Evolutionary conservation across 2,113 vertebrate genomes (phyloP), one percentile per base, ranked within the genome.

Genomic region (Actinemys pallida): DNA sequence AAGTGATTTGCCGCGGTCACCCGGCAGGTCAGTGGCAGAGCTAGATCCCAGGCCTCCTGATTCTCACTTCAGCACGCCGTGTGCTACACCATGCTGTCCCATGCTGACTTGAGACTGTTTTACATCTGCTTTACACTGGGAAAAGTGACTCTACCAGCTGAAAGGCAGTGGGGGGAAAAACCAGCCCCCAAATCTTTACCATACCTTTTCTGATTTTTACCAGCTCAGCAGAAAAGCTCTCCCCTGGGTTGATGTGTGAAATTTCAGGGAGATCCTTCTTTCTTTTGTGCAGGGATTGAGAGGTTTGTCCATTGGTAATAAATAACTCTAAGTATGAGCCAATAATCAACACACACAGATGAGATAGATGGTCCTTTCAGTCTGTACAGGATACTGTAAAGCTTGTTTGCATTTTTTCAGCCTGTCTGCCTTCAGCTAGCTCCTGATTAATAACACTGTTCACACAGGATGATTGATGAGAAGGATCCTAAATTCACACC

Each of bases 391-490:
- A n/a, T 31, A 94, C 16, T 47, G 93, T 65, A 94, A 97, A 96
- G 96, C 90, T 94, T 93, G 86, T 93, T 93, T 35, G 53, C 31
- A 53, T 91, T 86, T 96, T 92, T 85, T 84, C 85, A 94, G 86
- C 86, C 57, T 92, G 94, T 79, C 93, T 1, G 31, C 91, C 86
- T 96, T 96, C 94, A 94, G 91, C 94, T 84, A 93, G 50, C 90
- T 97, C 83, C 84, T 94, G 96, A 95, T 95, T 93, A 94, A 84
- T 97, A 97, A 96, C 93, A 90, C 76, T 97, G 95, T 96, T 96
- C 95, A 83, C 90, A 96, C 95, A 93, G 95, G 83, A 69, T 97
- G 97, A 98, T 97, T 90, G 97, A 98, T 97, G 96, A 97, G 62
- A 42, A 53, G 79, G 82, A 84, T 25, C 86, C 91, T 86, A 88